Conservation (phyloP, 2,797 vertebrate species). For the Poliocrania exsul region DNA sequence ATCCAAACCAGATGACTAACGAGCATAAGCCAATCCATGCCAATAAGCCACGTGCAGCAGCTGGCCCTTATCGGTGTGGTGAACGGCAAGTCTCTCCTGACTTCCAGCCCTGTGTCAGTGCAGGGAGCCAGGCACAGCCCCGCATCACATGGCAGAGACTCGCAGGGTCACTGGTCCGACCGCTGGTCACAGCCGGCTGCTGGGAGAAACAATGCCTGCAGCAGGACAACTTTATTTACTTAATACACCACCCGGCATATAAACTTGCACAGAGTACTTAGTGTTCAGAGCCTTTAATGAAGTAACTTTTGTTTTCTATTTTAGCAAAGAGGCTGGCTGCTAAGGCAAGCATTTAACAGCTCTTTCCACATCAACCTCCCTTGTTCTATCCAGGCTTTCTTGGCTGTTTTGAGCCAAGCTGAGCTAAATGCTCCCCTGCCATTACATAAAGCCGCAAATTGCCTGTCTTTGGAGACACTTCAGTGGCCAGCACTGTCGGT, state of each 20-base stretch:
- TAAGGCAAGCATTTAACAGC: neutral
- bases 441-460: neutral
- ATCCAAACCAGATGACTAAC: neutral
- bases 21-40: neutral
- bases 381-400: neutral
- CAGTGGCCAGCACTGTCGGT: neutral
- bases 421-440: neutral
- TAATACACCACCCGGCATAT: conserved; percentile 57
- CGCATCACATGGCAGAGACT: neutral
- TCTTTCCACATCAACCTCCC: neutral
- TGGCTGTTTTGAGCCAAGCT: neutral
- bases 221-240: conserved; percentile 57
- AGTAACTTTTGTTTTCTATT: neutral
- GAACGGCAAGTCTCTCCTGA: neutral
- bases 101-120: neutral
- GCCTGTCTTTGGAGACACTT: neutral
- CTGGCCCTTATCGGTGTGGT: neutral
- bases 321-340: neutral
- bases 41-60: neutral
- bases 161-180: neutral
- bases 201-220: conserved; percentile 43
- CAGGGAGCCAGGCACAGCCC: neutral
- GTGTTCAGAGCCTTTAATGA: conserved; percentile 36
- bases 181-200: conserved; percentile 39
- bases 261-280: neutral